A percentile compares a stretch with the other conserved stretches of the same genome.
These are phyloP conservation scores for Volucella zonaria DNA, from an alignment of 2,888 invertebrate genomes.

Conservation along the genomic window DNA sequence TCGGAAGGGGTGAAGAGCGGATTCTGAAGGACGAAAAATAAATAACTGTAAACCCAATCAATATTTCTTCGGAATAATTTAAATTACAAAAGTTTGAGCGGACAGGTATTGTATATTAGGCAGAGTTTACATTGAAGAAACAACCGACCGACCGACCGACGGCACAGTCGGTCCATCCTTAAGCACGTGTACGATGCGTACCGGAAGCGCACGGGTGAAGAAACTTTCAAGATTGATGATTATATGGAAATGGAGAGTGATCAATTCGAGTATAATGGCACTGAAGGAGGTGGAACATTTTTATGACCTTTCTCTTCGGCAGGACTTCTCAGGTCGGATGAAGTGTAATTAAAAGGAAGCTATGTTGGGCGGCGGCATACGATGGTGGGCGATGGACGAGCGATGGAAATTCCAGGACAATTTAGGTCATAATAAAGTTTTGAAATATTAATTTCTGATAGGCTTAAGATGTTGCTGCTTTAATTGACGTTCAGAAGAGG, in stretches of 20 bases:
- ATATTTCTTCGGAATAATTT: conserved; percentile 68
- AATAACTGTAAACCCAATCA: conserved; percentile 60
- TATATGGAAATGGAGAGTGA: conserved; percentile 53
- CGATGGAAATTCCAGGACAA: background rate
- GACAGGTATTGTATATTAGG: conserved; percentile 31
- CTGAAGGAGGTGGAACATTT: background rate
- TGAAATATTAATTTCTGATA: conserved; percentile 66
- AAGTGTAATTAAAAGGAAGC: conserved; percentile 51
- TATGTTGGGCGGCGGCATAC: background rate
- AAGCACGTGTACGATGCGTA: conserved; percentile 22
- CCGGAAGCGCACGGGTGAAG: conserved; percentile 17
- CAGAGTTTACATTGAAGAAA: conserved; percentile 25
- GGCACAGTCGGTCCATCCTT: background rate
- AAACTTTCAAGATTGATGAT: conserved; percentile 55
- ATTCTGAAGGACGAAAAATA: conserved; percentile 7
- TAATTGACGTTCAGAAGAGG: conserved; percentile 27
- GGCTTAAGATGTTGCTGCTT: conserved; percentile 39
- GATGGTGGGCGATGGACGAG: background rate
- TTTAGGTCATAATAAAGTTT: conserved; percentile 55
- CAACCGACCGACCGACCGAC: conserved; percentile 2
- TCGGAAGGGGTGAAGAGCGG: no score
- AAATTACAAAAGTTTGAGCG: conserved; percentile 64
- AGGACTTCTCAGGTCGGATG: conserved; percentile 28
- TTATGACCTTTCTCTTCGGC: conserved; percentile 22
- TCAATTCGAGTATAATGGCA: conserved; percentile 27